These are phyloP conservation scores for Mesoligia furuncula DNA, from an alignment of 2,888 invertebrate species.

Conservation along the genomic window DNA sequence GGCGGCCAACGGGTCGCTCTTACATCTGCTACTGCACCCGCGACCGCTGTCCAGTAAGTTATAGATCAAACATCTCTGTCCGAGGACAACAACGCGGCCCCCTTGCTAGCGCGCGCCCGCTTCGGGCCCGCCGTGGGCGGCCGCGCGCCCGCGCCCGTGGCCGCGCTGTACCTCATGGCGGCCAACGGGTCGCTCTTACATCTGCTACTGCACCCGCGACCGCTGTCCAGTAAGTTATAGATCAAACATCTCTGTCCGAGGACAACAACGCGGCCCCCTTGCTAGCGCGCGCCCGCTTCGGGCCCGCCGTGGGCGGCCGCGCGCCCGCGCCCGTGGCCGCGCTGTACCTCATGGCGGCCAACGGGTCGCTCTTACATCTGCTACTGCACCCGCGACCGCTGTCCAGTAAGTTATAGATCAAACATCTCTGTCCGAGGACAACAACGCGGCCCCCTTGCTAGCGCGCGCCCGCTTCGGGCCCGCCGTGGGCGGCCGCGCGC, in stretches of 20 bases:
- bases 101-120: conserved; percentile 94
- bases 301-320: conserved; percentile 80
- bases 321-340: conserved; percentile 92
- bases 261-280: conserved; percentile 92
- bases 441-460: conserved; percentile 92
- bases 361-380: conserved; percentile 96
- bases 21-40: conserved; percentile 97
- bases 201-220: conserved; percentile 95
- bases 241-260: conserved; percentile 82
- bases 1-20: conserved; percentile 96
- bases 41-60: conserved; percentile 85
- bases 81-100: conserved; percentile 92
- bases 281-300: conserved; percentile 93
- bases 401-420: conserved; percentile 71
- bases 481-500: conserved; percentile 82
- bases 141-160: conserved; percentile 89
- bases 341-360: conserved; percentile 97
- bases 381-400: conserved; percentile 94
- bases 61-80: conserved; percentile 91
- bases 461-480: conserved; percentile 92
- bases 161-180: conserved; percentile 97
- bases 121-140: conserved; percentile 82
- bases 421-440: conserved; percentile 19
- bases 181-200: conserved; percentile 96
- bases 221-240: conserved; percentile 78